These are phyloP conservation scores for Siniperca undulata DNA, from an alignment of 2,797 vertebrate species.

Conservation along the genomic window DNA sequence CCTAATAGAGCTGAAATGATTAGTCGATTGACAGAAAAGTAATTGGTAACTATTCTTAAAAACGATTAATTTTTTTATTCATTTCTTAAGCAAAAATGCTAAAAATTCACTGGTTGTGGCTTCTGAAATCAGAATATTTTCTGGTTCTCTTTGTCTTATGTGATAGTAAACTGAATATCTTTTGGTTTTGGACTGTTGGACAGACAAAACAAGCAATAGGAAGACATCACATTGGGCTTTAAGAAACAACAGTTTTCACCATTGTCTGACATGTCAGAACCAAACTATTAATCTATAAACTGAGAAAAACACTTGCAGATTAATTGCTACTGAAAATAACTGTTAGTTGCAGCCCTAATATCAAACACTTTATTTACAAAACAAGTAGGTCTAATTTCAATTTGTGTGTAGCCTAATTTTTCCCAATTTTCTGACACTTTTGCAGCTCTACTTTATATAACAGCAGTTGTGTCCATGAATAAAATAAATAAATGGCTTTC, in stretches of 20 bases:
- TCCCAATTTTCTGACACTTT: no score
- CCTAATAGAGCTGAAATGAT: neutral
- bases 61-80: no score
- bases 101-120: neutral
- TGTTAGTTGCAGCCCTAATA: neutral
- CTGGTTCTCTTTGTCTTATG: neutral
- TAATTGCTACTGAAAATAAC: neutral
- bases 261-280: neutral
- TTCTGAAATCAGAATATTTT: neutral
- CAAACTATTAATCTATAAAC: neutral
- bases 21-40: no score
- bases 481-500: neutral
- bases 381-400: neutral
- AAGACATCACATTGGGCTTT: neutral
- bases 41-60: no score
- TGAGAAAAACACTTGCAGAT: neutral
- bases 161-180: neutral
- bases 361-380: neutral
- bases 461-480: neutral
- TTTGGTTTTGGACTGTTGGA: neutral
- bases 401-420: neutral
- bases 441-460: neutral
- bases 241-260: neutral
- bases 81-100: neutral
- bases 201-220: neutral